These are phyloP conservation scores for Lutjanus erythropterus DNA, from an alignment of 2,113 vertebrate species.

Conservation along the genomic window DNA sequence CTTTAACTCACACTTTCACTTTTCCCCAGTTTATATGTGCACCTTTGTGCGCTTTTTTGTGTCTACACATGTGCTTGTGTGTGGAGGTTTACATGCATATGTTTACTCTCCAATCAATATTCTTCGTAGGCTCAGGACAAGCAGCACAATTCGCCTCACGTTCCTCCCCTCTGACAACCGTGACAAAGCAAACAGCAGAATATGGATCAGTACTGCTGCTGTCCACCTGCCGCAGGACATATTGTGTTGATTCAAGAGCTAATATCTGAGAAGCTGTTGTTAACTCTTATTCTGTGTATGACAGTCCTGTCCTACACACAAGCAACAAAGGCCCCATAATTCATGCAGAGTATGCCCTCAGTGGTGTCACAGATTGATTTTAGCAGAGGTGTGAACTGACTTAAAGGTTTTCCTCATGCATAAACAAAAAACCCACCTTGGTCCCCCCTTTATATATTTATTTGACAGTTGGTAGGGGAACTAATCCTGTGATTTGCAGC, in stretches of 20 bases:
- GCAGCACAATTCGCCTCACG: conserved; percentile 34
- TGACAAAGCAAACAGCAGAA: conserved; percentile 59
- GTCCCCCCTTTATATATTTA: background rate
- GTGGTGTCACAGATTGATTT: conserved; percentile 34
- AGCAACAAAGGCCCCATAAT: conserved; percentile 8
- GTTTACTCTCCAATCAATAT: conserved; percentile 47
- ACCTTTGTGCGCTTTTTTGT: background rate
- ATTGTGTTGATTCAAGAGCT: conserved; percentile 30
- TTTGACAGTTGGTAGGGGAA: too few species aligned
- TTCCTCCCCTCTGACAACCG: conserved; percentile 39
- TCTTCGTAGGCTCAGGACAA: conserved; percentile 17
- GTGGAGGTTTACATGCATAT: conserved; percentile 4
- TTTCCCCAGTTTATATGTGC: background rate
- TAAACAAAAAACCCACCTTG: background rate
- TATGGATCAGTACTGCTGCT: conserved; percentile 50
- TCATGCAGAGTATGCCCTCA: background rate
- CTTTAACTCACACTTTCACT: background rate
- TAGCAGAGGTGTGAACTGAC: background rate
- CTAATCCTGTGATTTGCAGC: conserved; percentile 27
- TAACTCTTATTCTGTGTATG: background rate
- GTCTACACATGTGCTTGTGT: background rate
- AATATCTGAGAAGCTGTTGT: conserved; percentile 11
- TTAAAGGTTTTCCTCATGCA: conserved; percentile 28
- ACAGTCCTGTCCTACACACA: background rate
- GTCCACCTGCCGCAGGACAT: conserved; percentile 27